phyloP scores from a whole-genome alignment of 2,113 vertebrate genomes.

The Charadrius vociferus region DNA sequence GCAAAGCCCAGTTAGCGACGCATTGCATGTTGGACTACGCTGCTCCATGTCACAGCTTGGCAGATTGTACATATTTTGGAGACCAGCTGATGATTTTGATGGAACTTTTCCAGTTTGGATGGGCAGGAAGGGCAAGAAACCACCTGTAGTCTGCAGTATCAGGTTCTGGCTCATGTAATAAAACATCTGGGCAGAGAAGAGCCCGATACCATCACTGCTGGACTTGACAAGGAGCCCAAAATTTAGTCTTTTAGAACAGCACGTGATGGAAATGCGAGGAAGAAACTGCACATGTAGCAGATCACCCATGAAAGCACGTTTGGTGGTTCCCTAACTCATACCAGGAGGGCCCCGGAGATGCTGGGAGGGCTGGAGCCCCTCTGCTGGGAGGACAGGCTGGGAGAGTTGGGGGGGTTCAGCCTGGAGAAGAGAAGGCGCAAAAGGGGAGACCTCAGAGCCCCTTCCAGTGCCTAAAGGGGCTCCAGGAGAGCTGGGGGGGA shows the following conservation, averaged over 20 bases:
- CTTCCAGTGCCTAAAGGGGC: too few relatives aligned
- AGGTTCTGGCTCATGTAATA: neutral
- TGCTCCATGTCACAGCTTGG: neutral
- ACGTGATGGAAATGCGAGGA: neutral
- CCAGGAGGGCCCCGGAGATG: too few relatives aligned
- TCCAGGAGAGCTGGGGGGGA: too few relatives aligned
- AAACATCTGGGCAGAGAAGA: neutral
- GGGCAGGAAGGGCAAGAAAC: neutral
- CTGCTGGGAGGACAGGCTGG: too few relatives aligned
- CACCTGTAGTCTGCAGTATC: neutral
- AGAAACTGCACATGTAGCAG: neutral
- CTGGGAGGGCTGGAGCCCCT: too few relatives aligned
- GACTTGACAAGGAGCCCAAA: neutral
- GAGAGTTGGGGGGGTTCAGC: too few relatives aligned
- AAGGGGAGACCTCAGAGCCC: too few relatives aligned
- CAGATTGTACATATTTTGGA: accelerated
- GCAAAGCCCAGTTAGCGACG: neutral
- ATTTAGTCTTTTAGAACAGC: neutral
- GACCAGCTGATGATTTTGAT: neutral
- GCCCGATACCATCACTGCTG: neutral
- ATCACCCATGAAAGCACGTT: accelerated
- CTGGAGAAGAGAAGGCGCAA: too few relatives aligned
- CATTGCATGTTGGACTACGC: accelerated
- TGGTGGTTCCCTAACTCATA: neutral
- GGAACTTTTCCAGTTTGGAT: neutral